Conservation (phyloP, 2,888 invertebrate genomes). For the Zaprionus obscuricornis region DNA sequence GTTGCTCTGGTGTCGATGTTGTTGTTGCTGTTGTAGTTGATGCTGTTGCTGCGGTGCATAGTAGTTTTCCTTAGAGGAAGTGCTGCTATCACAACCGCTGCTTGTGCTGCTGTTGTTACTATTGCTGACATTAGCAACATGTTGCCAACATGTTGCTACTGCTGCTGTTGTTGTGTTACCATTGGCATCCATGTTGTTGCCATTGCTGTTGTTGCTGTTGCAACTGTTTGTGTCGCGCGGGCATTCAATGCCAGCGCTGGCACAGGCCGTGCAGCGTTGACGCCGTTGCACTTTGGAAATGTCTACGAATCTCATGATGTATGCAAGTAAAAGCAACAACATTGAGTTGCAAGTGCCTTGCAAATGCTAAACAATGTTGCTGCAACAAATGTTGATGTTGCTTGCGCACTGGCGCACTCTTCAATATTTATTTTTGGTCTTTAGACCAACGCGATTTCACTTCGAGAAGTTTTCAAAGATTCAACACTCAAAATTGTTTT, state of each 20-base stretch:
- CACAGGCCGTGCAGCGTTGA: constrained; percentile 66
- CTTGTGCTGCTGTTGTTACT: constrained; percentile 80
- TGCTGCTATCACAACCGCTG: constrained; percentile 80
- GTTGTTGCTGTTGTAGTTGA: constrained; percentile 56
- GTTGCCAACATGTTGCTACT: constrained; percentile 74
- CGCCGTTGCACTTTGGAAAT: constrained; percentile 81
- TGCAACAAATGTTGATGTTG: constrained; percentile 37
- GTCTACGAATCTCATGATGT: constrained; percentile 83
- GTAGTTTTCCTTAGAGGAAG: constrained; percentile 80
- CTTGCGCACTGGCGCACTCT: no score
- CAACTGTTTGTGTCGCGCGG: constrained; percentile 33
- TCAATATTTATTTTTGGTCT: constrained; percentile 51
- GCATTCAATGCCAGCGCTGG: constrained; percentile 53
- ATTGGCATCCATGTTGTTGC: constrained; percentile 41
- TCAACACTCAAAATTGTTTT: background rate
- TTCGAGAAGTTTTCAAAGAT: no score
- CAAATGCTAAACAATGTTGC: no score
- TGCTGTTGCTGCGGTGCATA: constrained; percentile 62
- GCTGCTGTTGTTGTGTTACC: constrained; percentile 46
- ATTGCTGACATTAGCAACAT: constrained; percentile 63
- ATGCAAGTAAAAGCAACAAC: constrained; percentile 83
- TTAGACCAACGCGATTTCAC: constrained; percentile 69
- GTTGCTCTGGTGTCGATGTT: constrained; percentile 31
- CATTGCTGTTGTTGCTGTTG: constrained; percentile 24
- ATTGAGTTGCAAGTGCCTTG: constrained; percentile 78